A percentile compares a stretch with the other conserved stretches of the same genome.
phyloP scores from a whole-genome alignment of 92 coral and sea anemone genomes.

The Siderastrea radians region DNA sequence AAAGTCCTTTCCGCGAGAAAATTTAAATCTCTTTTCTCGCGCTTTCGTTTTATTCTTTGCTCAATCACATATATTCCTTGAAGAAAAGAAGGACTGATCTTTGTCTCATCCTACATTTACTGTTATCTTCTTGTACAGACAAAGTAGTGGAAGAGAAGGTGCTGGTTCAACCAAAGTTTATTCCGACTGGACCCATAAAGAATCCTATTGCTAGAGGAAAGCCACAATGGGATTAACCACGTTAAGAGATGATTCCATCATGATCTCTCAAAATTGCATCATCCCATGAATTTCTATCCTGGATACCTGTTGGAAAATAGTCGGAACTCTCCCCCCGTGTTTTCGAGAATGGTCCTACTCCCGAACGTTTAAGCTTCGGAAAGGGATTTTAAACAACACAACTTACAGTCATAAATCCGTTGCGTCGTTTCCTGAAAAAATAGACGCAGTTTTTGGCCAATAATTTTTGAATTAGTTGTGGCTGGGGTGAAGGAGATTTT shows the following conservation, averaged over 20 bases:
- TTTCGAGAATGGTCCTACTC: no score
- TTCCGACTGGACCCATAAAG: conserved; percentile 95
- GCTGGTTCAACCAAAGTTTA: conserved; percentile 96
- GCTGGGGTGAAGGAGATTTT: no score
- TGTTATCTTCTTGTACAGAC: conserved; percentile 7
- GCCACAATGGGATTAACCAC: conserved; percentile 70
- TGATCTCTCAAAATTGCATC: background rate
- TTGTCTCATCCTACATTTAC: background rate
- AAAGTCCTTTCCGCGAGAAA: no score
- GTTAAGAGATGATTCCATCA: no score
- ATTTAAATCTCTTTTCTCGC: no score
- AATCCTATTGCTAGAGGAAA: conserved; percentile 94
- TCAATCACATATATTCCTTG: background rate
- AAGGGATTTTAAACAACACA: no score
- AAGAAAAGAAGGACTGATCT: background rate
- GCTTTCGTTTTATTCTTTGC: no score
- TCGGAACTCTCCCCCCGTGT: background rate
- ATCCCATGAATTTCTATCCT: background rate
- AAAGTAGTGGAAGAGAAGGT: conserved; percentile 71
- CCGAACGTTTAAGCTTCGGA: no score
- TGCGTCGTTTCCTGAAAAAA: no score
- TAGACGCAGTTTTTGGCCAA: no score
- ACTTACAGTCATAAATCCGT: no score
- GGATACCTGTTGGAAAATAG: background rate
- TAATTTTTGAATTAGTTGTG: no score